These are phyloP conservation scores for Lamprotornis superbus DNA, from an alignment of 2,113 vertebrate genomes.

Conservation along the genomic window DNA sequence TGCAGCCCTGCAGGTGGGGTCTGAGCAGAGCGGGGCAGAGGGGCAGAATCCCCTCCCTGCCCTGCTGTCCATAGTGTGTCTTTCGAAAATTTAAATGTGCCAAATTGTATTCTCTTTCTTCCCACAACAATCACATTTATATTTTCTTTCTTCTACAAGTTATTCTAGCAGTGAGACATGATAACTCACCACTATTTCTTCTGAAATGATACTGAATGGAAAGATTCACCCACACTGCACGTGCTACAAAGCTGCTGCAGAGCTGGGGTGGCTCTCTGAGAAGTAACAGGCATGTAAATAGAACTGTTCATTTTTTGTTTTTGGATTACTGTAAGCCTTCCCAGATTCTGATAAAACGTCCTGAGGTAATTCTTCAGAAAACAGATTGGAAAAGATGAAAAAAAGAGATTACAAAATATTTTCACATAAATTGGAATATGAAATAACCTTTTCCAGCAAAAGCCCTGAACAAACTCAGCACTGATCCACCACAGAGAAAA, in stretches of 20 bases:
- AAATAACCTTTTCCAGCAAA: background rate
- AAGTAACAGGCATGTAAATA: background rate
- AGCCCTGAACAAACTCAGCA: background rate
- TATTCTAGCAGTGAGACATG: background rate
- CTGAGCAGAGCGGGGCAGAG: background rate
- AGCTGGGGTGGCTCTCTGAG: background rate
- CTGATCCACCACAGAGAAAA: background rate
- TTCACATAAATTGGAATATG: background rate
- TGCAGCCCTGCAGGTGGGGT: background rate
- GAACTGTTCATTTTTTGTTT: background rate
- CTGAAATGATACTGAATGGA: background rate
- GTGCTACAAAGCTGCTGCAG: background rate
- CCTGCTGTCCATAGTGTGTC: fast-evolving
- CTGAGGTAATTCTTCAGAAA: background rate
- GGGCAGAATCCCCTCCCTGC: background rate
- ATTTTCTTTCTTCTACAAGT: background rate
- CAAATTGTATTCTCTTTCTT: background rate
- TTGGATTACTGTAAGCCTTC: background rate
- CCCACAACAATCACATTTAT: background rate
- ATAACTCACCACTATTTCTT: background rate
- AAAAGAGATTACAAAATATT: background rate
- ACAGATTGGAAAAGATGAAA: background rate
- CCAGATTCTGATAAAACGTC: background rate
- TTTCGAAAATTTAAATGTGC: background rate
- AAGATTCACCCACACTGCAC: background rate